Evolutionary conservation across 2,888 invertebrate species (phyloP).

Genomic region (Pandemis cinnamomeana): DNA sequence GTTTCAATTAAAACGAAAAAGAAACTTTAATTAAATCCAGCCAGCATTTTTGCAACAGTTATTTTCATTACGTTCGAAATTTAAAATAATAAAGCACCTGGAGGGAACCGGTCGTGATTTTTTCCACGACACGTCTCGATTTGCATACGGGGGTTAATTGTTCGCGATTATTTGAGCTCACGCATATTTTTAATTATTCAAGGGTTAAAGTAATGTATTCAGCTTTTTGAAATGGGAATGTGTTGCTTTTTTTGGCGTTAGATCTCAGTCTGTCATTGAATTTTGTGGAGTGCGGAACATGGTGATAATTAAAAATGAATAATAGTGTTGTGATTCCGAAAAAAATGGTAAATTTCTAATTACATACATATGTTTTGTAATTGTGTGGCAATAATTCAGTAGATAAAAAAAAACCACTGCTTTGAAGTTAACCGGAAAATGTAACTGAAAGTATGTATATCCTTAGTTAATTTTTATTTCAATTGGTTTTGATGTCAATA

Average conservation of each 20-base stretch:
- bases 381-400: not conserved
- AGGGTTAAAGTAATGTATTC: slow-evolving; percentile 79
- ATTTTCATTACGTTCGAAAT: slow-evolving; percentile 37
- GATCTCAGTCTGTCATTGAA: slow-evolving; percentile 69
- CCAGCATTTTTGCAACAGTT: slow-evolving; percentile 25
- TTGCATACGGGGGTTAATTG: slow-evolving; percentile 83
- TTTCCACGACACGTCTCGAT: slow-evolving; percentile 66
- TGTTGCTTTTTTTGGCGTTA: slow-evolving; percentile 63
- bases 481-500: not conserved
- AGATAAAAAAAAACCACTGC: not conserved
- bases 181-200: slow-evolving; percentile 84
- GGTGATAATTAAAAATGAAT: slow-evolving; percentile 39
- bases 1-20: slow-evolving; percentile 8
- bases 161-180: slow-evolving; percentile 80
- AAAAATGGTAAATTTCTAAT: slow-evolving; percentile 6
- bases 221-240: slow-evolving; percentile 64
- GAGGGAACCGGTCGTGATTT: slow-evolving; percentile 72
- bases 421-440: not conserved
- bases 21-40: slow-evolving; percentile 14
- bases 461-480: not conserved
- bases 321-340: slow-evolving; percentile 15
- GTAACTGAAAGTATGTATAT: not conserved
- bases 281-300: slow-evolving; percentile 67
- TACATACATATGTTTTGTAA: not conserved
- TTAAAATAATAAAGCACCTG: slow-evolving; percentile 76